phyloP scores from a whole-genome alignment of 2,113 vertebrate species.

The Cryptotis parvus region DNA sequence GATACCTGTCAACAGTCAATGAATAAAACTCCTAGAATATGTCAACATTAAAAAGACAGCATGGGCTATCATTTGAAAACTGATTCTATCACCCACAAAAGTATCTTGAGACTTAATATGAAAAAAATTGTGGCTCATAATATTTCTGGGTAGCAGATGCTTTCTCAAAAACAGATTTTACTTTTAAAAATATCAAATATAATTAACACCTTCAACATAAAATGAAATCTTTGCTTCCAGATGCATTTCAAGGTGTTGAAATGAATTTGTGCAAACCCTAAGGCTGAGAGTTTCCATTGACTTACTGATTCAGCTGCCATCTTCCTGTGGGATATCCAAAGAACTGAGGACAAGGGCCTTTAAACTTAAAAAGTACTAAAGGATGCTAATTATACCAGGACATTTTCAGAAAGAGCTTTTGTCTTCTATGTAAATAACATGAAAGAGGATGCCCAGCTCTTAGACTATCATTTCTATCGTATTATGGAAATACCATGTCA shows the following conservation, averaged over 20 bases:
- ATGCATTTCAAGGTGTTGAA: conserved; percentile 82
- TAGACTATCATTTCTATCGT: neutral
- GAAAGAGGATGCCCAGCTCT: too few species aligned
- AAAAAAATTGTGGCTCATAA: conserved; percentile 71
- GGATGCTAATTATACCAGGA: neutral
- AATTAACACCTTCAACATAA: conserved; percentile 81
- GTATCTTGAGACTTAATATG: conserved; percentile 56
- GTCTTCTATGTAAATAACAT: conserved; percentile 11
- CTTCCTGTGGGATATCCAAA: neutral
- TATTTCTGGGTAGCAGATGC: conserved; percentile 82
- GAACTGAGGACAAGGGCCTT: neutral
- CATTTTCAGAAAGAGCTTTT: conserved; percentile 33
- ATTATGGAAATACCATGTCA: neutral
- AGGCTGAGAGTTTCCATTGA: conserved; percentile 20
- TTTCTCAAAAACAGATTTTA: conserved; percentile 82
- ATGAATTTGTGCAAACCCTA: conserved; percentile 54
- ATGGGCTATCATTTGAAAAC: conserved; percentile 53
- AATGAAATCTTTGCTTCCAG: conserved; percentile 79
- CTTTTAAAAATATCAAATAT: conserved; percentile 82
- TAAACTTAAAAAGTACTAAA: neutral
- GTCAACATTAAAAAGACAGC: conserved; percentile 40
- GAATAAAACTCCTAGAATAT: neutral
- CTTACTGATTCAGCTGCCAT: conserved; percentile 8
- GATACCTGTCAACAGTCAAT: conserved; percentile 14
- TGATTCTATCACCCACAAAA: conserved; percentile 52